Base-by-base conservation (phyloP, 2,113 vertebrate genomes). In the Desmodus rotundus region DNA sequence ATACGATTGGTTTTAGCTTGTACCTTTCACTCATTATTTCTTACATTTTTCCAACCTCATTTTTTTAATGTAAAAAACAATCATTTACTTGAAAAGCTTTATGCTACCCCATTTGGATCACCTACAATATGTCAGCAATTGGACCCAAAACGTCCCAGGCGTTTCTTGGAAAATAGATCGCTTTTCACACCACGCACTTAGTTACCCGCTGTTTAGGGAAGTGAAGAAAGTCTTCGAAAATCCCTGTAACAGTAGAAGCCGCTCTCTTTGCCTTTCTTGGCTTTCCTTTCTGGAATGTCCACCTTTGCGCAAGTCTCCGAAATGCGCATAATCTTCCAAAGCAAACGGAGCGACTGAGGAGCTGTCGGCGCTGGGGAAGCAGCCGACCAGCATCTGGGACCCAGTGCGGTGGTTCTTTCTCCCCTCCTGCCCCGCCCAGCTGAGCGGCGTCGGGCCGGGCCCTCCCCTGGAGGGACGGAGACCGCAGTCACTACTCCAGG, bases 231-330 rank as follows among this genome's bases (percentile, higher is more conserved):
- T 10, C 17, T 11, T 13, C 10, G 58, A 24, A 68, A 36, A n/a
- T 24, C 56, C n/a, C 1, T 31, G 19, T 3, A 6, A 14, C 47
- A 38, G 8, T 0, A 3, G 47, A 0, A 1, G 19, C 68, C 10
- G 0, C 76, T 12, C 9, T 43, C 33, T 68, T 20, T n/a, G 7
- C 4, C 45, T 38, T 28, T 14, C 65, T 17, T 9, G 56, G 31
- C 38, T 20, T 73, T 81, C n/a, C 76, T 54, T 24, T 26, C 1
- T 20, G 68, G 43, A 36, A 22, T 19, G 24, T 20, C 20, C 16
- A 19, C 12, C 41, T 52, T 11, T 1, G 26, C 12, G 45, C 67
- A 20, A 36, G 28, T 8, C 56, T 67, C 68, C 13, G 4, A 19
- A 19, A 36, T 38, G 45, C 16, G 4, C 38, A 13, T 20, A 0